Evolutionary conservation across 2,797 vertebrate species (phyloP).

Genomic region (Decapterus maruadsi): DNA sequence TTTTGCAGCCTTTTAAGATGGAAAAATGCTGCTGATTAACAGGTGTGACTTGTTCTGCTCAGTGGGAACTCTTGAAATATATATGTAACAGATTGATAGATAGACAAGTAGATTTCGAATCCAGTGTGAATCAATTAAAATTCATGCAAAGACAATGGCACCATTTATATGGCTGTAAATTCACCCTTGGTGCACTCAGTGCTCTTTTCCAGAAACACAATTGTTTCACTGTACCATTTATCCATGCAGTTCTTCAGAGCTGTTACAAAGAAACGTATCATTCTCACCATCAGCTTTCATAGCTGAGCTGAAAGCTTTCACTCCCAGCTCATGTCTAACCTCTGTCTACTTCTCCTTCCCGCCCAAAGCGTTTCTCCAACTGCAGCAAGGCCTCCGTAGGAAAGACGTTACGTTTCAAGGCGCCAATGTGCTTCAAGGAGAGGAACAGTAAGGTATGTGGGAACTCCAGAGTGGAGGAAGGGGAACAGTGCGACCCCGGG

Average conservation of each 20-base stretch:
- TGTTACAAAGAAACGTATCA: background rate
- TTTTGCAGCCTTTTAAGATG: background rate
- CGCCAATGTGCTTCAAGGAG: conserved; percentile 92
- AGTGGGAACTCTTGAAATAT: background rate
- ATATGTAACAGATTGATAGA: background rate
- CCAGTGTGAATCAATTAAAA: background rate
- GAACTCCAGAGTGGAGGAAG: conserved; percentile 96
- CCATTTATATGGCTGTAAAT: background rate
- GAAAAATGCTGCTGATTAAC: conserved; percentile 6
- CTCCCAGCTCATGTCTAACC: background rate
- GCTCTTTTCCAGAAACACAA: background rate
- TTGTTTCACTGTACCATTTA: background rate
- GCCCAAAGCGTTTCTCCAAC: conserved; percentile 92
- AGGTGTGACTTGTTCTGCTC: background rate
- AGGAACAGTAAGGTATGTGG: conserved; percentile 97
- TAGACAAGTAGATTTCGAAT: background rate
- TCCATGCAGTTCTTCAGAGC: background rate
- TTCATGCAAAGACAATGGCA: background rate
- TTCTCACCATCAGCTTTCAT: background rate
- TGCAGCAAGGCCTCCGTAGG: conserved; percentile 96
- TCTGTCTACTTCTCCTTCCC: conserved; percentile 7
- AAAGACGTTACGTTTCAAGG: conserved; percentile 91
- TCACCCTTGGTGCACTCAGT: background rate
- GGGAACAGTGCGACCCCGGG: conserved; percentile 96
- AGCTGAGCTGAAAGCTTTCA: background rate